phyloP scores from a whole-genome alignment of 23 tunicate species.

The Trididemnum clinides region DNA sequence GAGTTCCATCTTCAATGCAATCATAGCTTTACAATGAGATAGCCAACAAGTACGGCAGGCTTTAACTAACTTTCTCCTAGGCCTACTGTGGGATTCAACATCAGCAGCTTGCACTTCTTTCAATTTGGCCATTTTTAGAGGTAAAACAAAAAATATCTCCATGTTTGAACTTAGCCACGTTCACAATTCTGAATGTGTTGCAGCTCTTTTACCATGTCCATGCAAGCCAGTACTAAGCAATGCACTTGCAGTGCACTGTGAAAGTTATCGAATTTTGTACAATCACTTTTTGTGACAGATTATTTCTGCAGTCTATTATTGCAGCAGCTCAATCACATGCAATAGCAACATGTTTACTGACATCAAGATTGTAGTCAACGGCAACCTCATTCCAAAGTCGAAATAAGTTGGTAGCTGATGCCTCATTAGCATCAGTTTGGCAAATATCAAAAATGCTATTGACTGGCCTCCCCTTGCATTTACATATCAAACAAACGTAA shows the following conservation, averaged over 20 bases:
- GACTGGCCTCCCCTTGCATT: slow-evolving; percentile 11
- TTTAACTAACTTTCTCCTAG: slow-evolving; percentile 16
- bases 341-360: too few species aligned
- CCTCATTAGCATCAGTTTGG: slow-evolving; percentile 1
- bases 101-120: slow-evolving; percentile 26
- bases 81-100: slow-evolving; percentile 12
- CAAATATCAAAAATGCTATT: slow-evolving; percentile 17
- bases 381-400: slow-evolving; percentile 18
- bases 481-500: not conserved
- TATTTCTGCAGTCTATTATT: not conserved
- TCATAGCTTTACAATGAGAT: slow-evolving; percentile 20
- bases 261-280: slow-evolving; percentile 16
- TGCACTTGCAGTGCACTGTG: slow-evolving; percentile 29
- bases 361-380: too few species aligned
- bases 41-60: slow-evolving; percentile 24
- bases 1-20: slow-evolving; percentile 5
- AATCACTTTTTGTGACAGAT: slow-evolving; percentile 13
- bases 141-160: not conserved
- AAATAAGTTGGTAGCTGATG: slow-evolving; percentile 16
- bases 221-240: slow-evolving; percentile 18
- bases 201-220: slow-evolving; percentile 3
- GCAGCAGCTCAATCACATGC: too few species aligned
- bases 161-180: slow-evolving; percentile 14
- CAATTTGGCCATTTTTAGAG: slow-evolving; percentile 6
- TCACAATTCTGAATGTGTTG: too few species aligned